Percentiles rank a stretch among this genome's conserved stretches.
Evolutionary conservation across 2,888 invertebrate genomes (phyloP).

Genomic region (Drosophila nr. perissopoda): DNA sequence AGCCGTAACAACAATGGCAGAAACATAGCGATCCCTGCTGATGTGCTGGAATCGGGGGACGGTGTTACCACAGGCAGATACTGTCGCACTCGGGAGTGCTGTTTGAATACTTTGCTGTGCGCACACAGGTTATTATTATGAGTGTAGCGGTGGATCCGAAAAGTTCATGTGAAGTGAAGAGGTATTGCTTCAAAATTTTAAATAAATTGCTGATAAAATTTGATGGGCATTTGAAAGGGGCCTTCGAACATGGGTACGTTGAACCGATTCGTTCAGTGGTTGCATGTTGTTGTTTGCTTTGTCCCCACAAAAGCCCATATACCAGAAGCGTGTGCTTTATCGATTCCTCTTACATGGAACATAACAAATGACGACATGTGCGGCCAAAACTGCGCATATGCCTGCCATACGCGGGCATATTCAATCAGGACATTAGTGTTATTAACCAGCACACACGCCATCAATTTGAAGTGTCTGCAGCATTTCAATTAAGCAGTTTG

Average conservation of each 20-base stretch:
- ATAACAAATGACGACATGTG: conserved; percentile 59
- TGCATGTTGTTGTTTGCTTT: conserved; percentile 54
- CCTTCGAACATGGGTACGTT: conserved; percentile 22
- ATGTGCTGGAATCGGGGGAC: neutral
- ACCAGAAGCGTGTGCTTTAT: conserved; percentile 42
- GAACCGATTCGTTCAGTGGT: conserved; percentile 15
- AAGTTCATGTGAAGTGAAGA: conserved; percentile 46
- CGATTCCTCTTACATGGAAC: conserved; percentile 55
- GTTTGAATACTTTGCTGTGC: conserved; percentile 70
- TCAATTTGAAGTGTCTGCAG: conserved; percentile 65
- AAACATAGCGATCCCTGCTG: conserved; percentile 19
- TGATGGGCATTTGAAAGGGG: conserved; percentile 56
- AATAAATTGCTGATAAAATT: conserved; percentile 78
- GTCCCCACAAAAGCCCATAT: conserved; percentile 5
- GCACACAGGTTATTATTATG: conserved; percentile 47
- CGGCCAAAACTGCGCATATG: conserved; percentile 63
- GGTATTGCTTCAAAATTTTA: conserved; percentile 67
- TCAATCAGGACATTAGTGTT: conserved; percentile 59
- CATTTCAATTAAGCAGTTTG: conserved; percentile 41
- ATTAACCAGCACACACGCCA: conserved; percentile 69
- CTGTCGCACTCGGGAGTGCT: conserved; percentile 13
- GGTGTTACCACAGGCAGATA: conserved; percentile 21
- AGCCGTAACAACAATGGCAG: conserved; percentile 13
- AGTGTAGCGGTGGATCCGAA: conserved; percentile 17
- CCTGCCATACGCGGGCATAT: conserved; percentile 39